phyloP scores from a whole-genome alignment of 1,140 invertebrate genomes.

The Helicorthomorpha holstii region DNA sequence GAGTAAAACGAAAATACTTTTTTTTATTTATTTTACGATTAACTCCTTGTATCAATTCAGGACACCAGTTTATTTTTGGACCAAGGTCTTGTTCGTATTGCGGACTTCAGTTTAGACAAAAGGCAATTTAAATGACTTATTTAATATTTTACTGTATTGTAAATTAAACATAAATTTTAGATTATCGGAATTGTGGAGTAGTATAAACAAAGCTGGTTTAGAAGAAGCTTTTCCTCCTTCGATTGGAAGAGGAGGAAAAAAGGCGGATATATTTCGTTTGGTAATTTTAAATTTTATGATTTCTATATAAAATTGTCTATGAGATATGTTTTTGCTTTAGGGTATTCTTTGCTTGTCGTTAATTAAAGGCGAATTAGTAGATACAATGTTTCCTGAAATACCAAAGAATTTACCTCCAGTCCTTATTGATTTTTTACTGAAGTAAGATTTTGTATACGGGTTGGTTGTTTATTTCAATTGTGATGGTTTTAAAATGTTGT shows the following conservation, averaged over 20 bases:
- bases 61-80: slow-evolving; percentile 46
- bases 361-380: slow-evolving; percentile 22
- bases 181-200: slow-evolving; percentile 20
- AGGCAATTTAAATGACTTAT: slow-evolving; percentile 16
- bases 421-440: slow-evolving; percentile 49
- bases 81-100: slow-evolving; percentile 27
- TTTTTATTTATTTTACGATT: slow-evolving; percentile 5
- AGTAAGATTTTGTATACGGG: slow-evolving; percentile 24
- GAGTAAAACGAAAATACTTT: slow-evolving; percentile 18
- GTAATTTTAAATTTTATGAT: slow-evolving; percentile 24
- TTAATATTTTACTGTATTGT: background rate
- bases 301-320: slow-evolving; percentile 14
- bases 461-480: slow-evolving; percentile 2
- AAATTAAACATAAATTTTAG: slow-evolving; percentile 20
- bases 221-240: slow-evolving; percentile 28
- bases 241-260: slow-evolving; percentile 46
- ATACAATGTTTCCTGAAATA: slow-evolving; percentile 23
- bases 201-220: slow-evolving; percentile 14
- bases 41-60: background rate
- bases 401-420: slow-evolving; percentile 33
- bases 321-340: slow-evolving; percentile 5
- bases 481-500: slow-evolving; percentile 35
- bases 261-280: slow-evolving; percentile 49
- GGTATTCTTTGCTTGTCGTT: background rate
- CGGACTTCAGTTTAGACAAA: slow-evolving; percentile 53